Evolutionary conservation across 2,888 invertebrate genomes (phyloP).

Genomic region (Galerucella nymphaeae): DNA sequence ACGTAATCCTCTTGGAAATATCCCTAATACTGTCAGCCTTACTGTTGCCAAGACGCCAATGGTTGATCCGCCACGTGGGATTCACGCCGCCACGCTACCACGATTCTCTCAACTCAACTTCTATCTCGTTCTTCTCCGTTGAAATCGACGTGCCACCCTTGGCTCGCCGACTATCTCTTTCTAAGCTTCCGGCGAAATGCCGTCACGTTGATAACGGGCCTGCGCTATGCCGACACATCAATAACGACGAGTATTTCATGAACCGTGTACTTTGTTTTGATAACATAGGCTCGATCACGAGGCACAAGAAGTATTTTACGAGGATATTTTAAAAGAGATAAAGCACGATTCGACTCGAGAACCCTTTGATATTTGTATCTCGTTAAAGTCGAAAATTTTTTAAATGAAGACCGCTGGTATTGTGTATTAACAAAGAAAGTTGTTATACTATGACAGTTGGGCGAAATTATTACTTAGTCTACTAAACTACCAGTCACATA

Average conservation of each 20-base stretch:
- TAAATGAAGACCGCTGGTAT: no score
- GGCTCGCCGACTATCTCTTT: conserved; percentile 24
- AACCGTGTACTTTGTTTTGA: conserved; percentile 31
- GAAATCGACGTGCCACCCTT: conserved; percentile 19
- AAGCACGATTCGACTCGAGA: background rate
- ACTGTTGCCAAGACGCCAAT: conserved; percentile 31
- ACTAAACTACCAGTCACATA: no score
- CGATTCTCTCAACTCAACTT: conserved; percentile 16
- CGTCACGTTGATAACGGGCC: conserved; percentile 35
- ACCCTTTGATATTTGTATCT: background rate
- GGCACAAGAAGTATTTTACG: conserved; percentile 10
- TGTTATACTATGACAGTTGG: no score
- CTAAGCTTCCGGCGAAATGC: conserved; percentile 26
- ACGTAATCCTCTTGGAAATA: conserved; percentile 5
- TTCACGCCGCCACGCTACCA: conserved; percentile 29
- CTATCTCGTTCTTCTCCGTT: conserved; percentile 14
- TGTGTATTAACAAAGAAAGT: no score
- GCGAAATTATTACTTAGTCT: no score
- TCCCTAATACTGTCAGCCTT: conserved; percentile 8
- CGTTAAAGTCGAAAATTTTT: background rate
- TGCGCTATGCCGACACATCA: conserved; percentile 36
- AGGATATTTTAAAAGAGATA: background rate
- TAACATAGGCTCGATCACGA: conserved; percentile 31
- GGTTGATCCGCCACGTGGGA: conserved; percentile 41
- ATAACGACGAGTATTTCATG: conserved; percentile 34